Percentiles rank a stretch among this genome's conserved stretches.
phyloP scores from a whole-genome alignment of 2,888 invertebrate genomes.

The Trileptium ribeirensis region DNA sequence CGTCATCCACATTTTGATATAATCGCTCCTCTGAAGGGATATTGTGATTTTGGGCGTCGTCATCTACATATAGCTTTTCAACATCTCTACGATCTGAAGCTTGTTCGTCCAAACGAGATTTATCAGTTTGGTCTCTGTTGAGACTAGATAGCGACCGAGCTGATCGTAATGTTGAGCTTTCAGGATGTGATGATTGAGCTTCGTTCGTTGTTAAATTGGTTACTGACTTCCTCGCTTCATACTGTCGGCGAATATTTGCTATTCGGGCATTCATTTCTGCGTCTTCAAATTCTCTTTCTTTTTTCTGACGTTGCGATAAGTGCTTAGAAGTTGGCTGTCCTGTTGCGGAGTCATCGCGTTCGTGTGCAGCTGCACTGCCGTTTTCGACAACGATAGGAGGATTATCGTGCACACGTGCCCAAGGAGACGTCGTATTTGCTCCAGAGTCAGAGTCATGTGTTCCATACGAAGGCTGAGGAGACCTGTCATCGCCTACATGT shows the following conservation, averaged over 20 bases:
- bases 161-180: no score
- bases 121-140: no score
- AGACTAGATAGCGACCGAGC: no score
- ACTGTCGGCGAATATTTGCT: slow-evolving; percentile 43
- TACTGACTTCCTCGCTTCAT: slow-evolving; percentile 33
- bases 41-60: no score
- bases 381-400: background rate
- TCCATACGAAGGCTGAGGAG: background rate
- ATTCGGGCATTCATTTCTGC: slow-evolving; percentile 44
- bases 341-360: background rate
- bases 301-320: background rate
- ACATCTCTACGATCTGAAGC: no score
- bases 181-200: no score
- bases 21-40: no score
- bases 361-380: background rate
- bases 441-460: background rate
- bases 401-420: background rate
- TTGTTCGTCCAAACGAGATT: no score
- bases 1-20: no score
- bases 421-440: background rate
- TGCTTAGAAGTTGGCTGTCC: background rate
- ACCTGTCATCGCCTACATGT: background rate
- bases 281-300: slow-evolving; percentile 36
- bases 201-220: no score
- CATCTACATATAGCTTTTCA: no score